Percentiles rank a stretch among this genome's conserved stretches.
phyloP scores from a whole-genome alignment of 2,888 invertebrate genomes.

The Zaprionus obscuricornis region DNA sequence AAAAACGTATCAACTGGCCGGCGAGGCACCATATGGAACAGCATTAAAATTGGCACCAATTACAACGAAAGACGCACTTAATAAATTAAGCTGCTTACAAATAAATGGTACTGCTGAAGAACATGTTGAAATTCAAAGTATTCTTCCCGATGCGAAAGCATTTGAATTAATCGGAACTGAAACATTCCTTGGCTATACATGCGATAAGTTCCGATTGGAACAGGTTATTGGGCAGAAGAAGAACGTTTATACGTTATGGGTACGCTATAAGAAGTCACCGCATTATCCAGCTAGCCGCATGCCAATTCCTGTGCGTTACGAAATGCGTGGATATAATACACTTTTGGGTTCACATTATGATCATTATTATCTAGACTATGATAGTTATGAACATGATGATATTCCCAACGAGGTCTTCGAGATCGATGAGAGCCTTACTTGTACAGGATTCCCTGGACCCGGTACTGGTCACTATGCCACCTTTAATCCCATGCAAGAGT shows the following conservation, averaged over 20 bases:
- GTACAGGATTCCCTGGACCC: conserved; percentile 94
- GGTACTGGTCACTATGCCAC: conserved; percentile 92
- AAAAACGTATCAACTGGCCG: conserved; percentile 92
- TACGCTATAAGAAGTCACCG: conserved; percentile 88
- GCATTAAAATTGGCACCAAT: conserved; percentile 93
- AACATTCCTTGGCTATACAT: conserved; percentile 87
- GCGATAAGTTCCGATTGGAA: conserved; percentile 91
- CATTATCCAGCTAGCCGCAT: conserved; percentile 83
- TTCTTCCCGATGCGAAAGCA: conserved; percentile 91
- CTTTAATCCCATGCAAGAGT: conserved; percentile 97
- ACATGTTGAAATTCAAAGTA: conserved; percentile 88
- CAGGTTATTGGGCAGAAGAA: conserved; percentile 89
- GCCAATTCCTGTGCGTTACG: conserved; percentile 91
- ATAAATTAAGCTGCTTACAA: conserved; percentile 91
- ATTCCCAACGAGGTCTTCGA: conserved; percentile 89
- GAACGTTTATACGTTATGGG: conserved; percentile 95
- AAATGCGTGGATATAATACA: conserved; percentile 96
- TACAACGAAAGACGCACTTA: conserved; percentile 89
- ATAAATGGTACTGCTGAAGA: conserved; percentile 89
- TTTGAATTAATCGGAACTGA: conserved; percentile 89
- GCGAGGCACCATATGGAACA: conserved; percentile 87
- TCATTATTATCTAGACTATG: conserved; percentile 95
- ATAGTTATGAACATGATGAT: conserved; percentile 86
- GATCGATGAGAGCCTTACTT: conserved; percentile 86
- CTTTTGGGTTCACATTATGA: conserved; percentile 98